These are phyloP conservation scores for Oryzias curvinotus DNA, from an alignment of 2,113 vertebrate species.

Conservation along the genomic window DNA sequence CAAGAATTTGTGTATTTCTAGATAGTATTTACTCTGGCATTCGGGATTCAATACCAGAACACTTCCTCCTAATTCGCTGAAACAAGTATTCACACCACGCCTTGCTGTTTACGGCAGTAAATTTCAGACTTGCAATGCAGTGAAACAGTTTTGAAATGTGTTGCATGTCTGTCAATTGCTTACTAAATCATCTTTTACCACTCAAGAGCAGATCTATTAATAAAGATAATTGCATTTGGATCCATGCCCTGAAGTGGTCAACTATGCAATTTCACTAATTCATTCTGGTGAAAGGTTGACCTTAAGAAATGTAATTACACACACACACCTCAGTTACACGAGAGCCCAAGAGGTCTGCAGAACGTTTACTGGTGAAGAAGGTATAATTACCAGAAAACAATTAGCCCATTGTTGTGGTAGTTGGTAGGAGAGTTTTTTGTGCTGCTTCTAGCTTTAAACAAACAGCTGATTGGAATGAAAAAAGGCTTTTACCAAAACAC, in stretches of 20 bases:
- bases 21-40: slow-evolving; percentile 42
- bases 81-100: slow-evolving; percentile 7
- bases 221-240: slow-evolving; percentile 81
- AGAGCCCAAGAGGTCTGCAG: slow-evolving; percentile 73
- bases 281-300: slow-evolving; percentile 82
- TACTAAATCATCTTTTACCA: slow-evolving; percentile 56
- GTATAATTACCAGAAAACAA: slow-evolving; percentile 81
- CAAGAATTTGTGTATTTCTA: slow-evolving; percentile 47
- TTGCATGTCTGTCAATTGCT: slow-evolving; percentile 37
- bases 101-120: slow-evolving; percentile 1
- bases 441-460: slow-evolving; percentile 54
- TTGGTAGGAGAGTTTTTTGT: slow-evolving; percentile 41
- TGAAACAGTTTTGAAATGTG: slow-evolving; percentile 18
- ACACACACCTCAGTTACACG: slow-evolving; percentile 79
- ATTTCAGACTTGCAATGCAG: background rate
- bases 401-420: slow-evolving; percentile 66
- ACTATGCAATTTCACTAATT: slow-evolving; percentile 84
- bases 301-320: slow-evolving; percentile 85
- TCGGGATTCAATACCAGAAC: slow-evolving; percentile 39
- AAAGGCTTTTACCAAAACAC: slow-evolving; percentile 8
- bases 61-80: slow-evolving; percentile 35
- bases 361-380: slow-evolving; percentile 76
- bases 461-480: slow-evolving; percentile 47
- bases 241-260: slow-evolving; percentile 80
- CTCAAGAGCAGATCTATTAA: slow-evolving; percentile 74